These are phyloP conservation scores for Sebastes glaucus DNA, from an alignment of 2,797 vertebrate genomes.

Conservation along the genomic window DNA sequence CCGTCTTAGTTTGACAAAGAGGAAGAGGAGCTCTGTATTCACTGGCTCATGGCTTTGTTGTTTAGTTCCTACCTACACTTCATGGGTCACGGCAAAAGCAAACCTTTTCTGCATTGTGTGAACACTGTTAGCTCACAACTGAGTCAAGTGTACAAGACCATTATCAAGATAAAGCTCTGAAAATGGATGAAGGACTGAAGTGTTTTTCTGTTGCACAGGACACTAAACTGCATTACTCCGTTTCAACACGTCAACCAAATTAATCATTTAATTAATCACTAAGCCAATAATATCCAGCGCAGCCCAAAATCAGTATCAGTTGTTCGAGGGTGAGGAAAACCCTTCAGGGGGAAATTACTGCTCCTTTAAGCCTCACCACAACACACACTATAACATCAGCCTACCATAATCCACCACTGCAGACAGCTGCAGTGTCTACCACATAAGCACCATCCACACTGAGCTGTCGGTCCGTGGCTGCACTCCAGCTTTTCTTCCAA, in stretches of 20 bases:
- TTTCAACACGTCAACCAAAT: neutral
- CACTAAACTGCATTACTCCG: neutral
- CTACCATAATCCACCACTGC: slow-evolving; percentile 41
- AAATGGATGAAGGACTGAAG: neutral
- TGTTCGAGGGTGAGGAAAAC: slow-evolving; percentile 11
- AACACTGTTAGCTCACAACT: neutral
- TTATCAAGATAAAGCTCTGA: neutral
- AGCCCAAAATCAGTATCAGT: neutral
- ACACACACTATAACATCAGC: slow-evolving; percentile 32
- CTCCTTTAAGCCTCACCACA: slow-evolving; percentile 29
- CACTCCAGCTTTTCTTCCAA: slow-evolving; percentile 46
- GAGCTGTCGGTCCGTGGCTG: slow-evolving; percentile 51
- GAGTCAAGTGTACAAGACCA: neutral
- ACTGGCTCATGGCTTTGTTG: neutral
- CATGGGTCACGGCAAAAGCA: neutral
- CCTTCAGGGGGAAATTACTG: slow-evolving; percentile 14
- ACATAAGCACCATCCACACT: slow-evolving; percentile 42
- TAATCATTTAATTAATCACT: slow-evolving; percentile 16
- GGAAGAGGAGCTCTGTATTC: neutral
- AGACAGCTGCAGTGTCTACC: slow-evolving; percentile 53
- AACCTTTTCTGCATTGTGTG: neutral
- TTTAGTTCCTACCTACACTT: neutral
- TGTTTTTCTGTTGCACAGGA: neutral
- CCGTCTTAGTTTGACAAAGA: neutral
- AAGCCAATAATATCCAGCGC: neutral